Evolutionary conservation across 92 coral and sea anemone species (phyloP).

Genomic region (Phenganax subtilis): DNA sequence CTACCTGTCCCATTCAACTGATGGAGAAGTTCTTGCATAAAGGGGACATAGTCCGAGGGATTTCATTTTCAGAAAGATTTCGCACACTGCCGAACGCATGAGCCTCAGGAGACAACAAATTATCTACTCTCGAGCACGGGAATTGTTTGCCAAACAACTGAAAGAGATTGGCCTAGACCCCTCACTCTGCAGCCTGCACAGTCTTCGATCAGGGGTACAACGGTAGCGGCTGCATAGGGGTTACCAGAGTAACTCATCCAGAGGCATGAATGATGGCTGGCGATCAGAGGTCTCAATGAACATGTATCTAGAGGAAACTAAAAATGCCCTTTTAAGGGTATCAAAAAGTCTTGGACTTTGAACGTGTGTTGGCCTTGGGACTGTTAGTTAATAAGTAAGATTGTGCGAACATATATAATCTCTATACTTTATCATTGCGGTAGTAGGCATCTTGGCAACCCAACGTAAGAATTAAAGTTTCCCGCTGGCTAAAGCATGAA

Average conservation of each 20-base stretch:
- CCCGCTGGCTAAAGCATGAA: too few species aligned
- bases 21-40: slow-evolving; percentile 40
- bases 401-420: too few species aligned
- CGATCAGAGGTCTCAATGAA: not conserved
- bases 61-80: slow-evolving; percentile 32
- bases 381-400: too few species aligned
- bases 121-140: slow-evolving; percentile 42
- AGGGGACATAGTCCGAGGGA: slow-evolving; percentile 20
- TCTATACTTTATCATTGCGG: too few species aligned
- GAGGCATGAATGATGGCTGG: not conserved
- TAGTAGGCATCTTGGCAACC: too few species aligned
- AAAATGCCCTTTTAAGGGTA: not conserved
- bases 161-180: not conserved
- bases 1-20: slow-evolving; percentile 43
- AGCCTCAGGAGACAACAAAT: slow-evolving; percentile 36
- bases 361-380: too few species aligned
- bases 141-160: slow-evolving; percentile 13
- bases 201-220: not conserved
- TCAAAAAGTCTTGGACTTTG: too few species aligned
- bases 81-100: slow-evolving; percentile 37
- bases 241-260: not conserved
- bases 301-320: not conserved
- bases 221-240: not conserved
- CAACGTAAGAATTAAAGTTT: too few species aligned
- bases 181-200: not conserved